Evolutionary conservation across 2,113 vertebrate genomes (phyloP).

Genomic region (Saccopteryx leptura): DNA sequence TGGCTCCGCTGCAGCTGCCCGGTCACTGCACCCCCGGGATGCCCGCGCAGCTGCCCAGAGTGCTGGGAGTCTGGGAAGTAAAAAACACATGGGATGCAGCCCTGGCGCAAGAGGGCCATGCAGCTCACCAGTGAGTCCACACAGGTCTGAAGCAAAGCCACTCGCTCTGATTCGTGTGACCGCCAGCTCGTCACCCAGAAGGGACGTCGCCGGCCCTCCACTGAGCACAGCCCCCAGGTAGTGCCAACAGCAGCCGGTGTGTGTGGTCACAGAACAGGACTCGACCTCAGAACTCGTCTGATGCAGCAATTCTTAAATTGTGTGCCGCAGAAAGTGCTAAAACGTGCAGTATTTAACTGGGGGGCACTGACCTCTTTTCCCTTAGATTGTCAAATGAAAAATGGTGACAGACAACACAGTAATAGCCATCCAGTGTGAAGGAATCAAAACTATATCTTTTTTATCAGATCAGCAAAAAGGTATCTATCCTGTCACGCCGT

Average conservation of each 20-base stretch:
- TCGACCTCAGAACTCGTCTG: accelerated
- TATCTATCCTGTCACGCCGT: too few relatives aligned
- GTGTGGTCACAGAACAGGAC: accelerated
- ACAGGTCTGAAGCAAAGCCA: not conserved
- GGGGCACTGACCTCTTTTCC: too few relatives aligned
- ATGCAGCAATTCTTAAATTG: accelerated
- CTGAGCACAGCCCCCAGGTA: too few relatives aligned
- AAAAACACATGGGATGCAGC: accelerated
- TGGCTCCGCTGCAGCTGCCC: not conserved
- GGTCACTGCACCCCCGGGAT: accelerated
- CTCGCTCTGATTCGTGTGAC: accelerated
- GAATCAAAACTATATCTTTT: too few relatives aligned
- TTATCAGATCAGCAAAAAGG: too few relatives aligned
- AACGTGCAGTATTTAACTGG: too few relatives aligned
- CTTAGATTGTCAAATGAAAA: too few relatives aligned
- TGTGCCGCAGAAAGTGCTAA: too few relatives aligned
- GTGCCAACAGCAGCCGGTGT: not conserved
- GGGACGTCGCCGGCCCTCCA: accelerated
- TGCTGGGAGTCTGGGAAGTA: accelerated
- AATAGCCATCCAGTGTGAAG: too few relatives aligned
- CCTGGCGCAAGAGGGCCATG: accelerated
- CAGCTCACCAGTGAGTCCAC: accelerated
- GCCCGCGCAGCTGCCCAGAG: accelerated
- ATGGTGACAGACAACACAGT: too few relatives aligned
- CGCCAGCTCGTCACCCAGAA: not conserved